These are phyloP conservation scores for Drosophila kikkawai DNA, from an alignment of 1,140 invertebrate species.

Conservation along the genomic window DNA sequence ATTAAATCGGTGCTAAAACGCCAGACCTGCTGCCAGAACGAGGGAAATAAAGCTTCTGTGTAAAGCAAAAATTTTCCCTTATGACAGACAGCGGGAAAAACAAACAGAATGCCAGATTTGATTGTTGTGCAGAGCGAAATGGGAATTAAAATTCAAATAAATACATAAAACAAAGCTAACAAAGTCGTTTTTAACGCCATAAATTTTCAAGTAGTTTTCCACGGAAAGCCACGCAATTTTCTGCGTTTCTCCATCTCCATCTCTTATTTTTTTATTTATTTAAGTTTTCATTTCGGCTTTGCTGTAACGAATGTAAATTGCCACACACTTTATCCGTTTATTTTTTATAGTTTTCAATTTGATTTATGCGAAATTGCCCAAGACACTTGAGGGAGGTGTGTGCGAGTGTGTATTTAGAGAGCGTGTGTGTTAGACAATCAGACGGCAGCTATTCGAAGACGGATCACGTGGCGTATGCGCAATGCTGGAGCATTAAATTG, in stretches of 20 bases:
- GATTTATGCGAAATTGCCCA: conserved; percentile 73
- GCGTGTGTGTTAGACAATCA: conserved; percentile 38
- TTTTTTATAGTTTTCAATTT: conserved; percentile 73
- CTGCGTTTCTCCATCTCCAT: not conserved
- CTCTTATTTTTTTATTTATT: conserved; percentile 45
- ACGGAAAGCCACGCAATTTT: conserved; percentile 40
- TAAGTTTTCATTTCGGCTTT: conserved; percentile 53
- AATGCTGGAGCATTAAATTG: conserved; percentile 15
- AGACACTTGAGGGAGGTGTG: conserved; percentile 26
- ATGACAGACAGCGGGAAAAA: conserved; percentile 65
- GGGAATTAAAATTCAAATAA: conserved; percentile 74
- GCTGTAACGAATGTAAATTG: conserved; percentile 59
- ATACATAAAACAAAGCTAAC: conserved; percentile 60
- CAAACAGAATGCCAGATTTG: conserved; percentile 56
- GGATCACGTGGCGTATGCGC: conserved; percentile 40
- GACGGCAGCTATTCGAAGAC: conserved; percentile 44
- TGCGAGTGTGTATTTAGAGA: not conserved
- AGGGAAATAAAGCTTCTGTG: conserved; percentile 37
- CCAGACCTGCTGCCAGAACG: conserved; percentile 7
- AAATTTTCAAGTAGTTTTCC: conserved; percentile 79
- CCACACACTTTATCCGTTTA: conserved; percentile 49
- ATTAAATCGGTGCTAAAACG: conserved; percentile 54
- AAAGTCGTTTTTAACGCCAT: conserved; percentile 63
- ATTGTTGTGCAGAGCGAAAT: conserved; percentile 57
- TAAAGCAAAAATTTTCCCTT: conserved; percentile 70